Base-by-base conservation (phyloP, 2,113 vertebrate species). In the Fregetta grallaria region DNA sequence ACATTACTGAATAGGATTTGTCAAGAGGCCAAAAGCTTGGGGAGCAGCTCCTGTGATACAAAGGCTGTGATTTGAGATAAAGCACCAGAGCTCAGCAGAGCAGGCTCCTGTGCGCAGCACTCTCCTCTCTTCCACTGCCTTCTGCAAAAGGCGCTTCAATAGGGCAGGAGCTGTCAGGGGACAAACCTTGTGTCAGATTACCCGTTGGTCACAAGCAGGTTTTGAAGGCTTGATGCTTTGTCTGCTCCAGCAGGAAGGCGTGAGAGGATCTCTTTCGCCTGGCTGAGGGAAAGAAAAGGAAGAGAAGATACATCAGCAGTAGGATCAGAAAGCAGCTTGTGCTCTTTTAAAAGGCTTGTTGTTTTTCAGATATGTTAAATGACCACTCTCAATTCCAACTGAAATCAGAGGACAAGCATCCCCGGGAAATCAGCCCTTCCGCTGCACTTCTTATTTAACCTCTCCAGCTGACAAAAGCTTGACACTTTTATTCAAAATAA, bases 11-110 rank as follows among this genome's bases (percentile, higher is more conserved):
- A 76, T 23, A 79, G 49, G 26, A n/a, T 75, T 92, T 94, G 89
- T 94, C 84, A 91, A 90, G 73, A 89, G 74, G 94, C 73, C 96
- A 95, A 92, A 84, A 65, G 10, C 80, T 68, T 45, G 36, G 62
- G 61, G 65, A 90, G 77, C 65, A 86, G 18, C 47, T 91, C 47
- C 52, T 67, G 56, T 72, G 91, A 67, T 62, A 67, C 15, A 26
- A 53, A 67, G n/a, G 12, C 65, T 86, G 68, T 50, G 52, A 82
- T 49, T 15, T 42, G 53, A 96, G 66, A 96, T 82, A 76, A 92
- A 91, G 61, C 2, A 1, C 7, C 10, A 22, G 38, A 61, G 30
- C 45, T 88, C 55, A 49, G 75, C 59, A 83, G 45, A 77, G 67
- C 49, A 88, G 58, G n/a, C 25, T 90, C 44, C 36, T 27, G 14